These are phyloP conservation scores for Boloria euphrosyne DNA, from an alignment of 2,888 invertebrate genomes.

Conservation along the genomic window DNA sequence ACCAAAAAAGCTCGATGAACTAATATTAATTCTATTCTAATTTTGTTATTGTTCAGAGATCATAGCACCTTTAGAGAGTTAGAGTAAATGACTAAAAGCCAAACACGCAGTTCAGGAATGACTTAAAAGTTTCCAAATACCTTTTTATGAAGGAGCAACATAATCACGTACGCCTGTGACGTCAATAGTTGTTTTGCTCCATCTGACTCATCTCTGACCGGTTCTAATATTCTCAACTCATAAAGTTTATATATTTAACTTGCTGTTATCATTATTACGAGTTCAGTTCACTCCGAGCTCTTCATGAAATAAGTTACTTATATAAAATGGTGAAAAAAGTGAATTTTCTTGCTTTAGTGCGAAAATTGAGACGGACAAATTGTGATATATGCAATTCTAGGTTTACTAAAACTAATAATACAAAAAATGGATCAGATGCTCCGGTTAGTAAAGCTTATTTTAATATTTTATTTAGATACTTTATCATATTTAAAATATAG, in stretches of 20 bases:
- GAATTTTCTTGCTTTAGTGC: slow-evolving; percentile 34
- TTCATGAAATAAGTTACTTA: slow-evolving; percentile 46
- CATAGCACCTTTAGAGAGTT: too few relatives aligned
- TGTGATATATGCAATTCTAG: slow-evolving; percentile 51
- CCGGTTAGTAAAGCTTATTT: slow-evolving; percentile 41
- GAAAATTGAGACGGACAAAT: slow-evolving; percentile 32
- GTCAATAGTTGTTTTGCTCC: slow-evolving; percentile 39
- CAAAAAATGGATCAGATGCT: slow-evolving; percentile 44
- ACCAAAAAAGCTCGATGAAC: too few relatives aligned
- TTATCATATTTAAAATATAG: background rate
- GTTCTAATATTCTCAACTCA: slow-evolving; percentile 52
- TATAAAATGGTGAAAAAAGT: slow-evolving; percentile 41
- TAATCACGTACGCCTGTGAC: slow-evolving; percentile 43
- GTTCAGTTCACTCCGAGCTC: slow-evolving; percentile 52
- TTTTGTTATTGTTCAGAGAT: too few relatives aligned
- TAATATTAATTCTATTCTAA: too few relatives aligned
- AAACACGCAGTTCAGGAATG: background rate
- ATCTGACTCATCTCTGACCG: slow-evolving; percentile 50
- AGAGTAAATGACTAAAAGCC: too few relatives aligned
- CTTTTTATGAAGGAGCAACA: slow-evolving; percentile 7
- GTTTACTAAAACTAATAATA: slow-evolving; percentile 43
- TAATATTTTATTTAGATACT: too few relatives aligned
- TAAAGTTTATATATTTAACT: slow-evolving; percentile 50
- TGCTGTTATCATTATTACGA: slow-evolving; percentile 48
- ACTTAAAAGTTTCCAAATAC: slow-evolving; percentile 12